Base-by-base conservation (phyloP, 2,888 invertebrate genomes). In the Oxystoma pomonae region DNA sequence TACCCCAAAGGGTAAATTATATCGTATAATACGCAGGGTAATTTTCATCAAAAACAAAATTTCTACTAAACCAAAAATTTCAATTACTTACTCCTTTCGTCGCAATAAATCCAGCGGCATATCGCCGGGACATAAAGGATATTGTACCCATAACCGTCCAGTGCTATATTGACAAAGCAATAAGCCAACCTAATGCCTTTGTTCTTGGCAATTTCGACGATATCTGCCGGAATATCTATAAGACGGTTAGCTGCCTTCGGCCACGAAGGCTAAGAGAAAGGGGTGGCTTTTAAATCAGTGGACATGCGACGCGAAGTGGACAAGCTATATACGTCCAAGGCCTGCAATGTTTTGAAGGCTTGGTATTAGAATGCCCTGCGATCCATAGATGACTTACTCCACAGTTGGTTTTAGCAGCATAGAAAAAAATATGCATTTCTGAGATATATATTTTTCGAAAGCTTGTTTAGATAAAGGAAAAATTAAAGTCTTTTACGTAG, bases 211-310 rank as follows among this genome's bases (percentile, higher is more conserved):
- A 67, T 67, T 67, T 67, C 58, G 5, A 16, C 60, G 49, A 63
- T 65, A 67, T 67, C 67, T 64, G n/a, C 49, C 55, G 19, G 67
- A 63, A 67, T 65, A 67, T 67, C 67, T 64, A 67, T 64, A 64
- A 68, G 63, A 69, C 61, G n/a, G n/a, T n/a, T n/a, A n/a, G n/a
- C n/a, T 62, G 68, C 66, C 62, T 63, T 67, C 62, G 51, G 57
- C 59, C 35, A 35, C 5, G 12, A 35, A 68, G 63, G 60, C 64
- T 65, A 63, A 22, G 64, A 60, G 65, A 20, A 59, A 61, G 66
- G 68, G 70, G 65, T 70, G 70, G 68, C 60, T 70, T 68, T 71
- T 76, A 77, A 77, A 76, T 76, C 76, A 75, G 73, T 69, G 74
- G 75, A 76, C 78, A 76, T 77, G 78, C 78, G 75, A 77, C 74